phyloP scores from a whole-genome alignment of 2,888 invertebrate genomes.

The Mythimna lalbum region DNA sequence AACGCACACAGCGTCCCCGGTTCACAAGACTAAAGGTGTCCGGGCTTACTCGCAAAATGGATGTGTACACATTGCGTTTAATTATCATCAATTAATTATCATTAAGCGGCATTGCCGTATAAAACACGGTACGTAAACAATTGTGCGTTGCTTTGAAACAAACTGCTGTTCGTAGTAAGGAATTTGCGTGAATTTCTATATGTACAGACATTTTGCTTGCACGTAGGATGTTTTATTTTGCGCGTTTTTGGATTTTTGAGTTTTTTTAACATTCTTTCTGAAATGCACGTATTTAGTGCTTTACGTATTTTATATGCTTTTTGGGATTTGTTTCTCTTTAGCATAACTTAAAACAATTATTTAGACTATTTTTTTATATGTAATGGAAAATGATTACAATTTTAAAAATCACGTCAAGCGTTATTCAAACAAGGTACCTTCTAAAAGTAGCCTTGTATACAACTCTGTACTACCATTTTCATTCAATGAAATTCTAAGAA shows the following conservation, averaged over 20 bases:
- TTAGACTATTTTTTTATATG: no score
- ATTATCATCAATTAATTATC: slow-evolving; percentile 71
- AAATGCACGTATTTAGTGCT: not conserved
- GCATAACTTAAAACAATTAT: not conserved
- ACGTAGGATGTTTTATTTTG: not conserved
- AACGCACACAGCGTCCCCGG: slow-evolving; percentile 54
- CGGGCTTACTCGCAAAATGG: slow-evolving; percentile 70
- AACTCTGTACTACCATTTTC: slow-evolving; percentile 13
- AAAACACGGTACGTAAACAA: slow-evolving; percentile 67
- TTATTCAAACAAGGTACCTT: not conserved
- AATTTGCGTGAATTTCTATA: slow-evolving; percentile 53
- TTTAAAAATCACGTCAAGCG: not conserved
- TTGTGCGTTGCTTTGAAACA: slow-evolving; percentile 58
- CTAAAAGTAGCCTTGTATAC: not conserved
- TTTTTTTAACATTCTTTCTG: not conserved
- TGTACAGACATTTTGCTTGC: slow-evolving; percentile 27
- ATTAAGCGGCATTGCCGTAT: slow-evolving; percentile 67
- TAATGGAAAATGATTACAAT: not conserved
- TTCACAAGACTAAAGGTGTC: slow-evolving; percentile 66
- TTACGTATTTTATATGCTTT: not conserved
- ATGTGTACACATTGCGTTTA: slow-evolving; percentile 71
- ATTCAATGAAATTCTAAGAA: slow-evolving; percentile 18
- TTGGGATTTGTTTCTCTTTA: not conserved
- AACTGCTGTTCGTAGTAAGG: slow-evolving; percentile 50
- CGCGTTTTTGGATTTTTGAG: not conserved